phyloP scores from a whole-genome alignment of 2,113 vertebrate genomes.

The Tetraodon nigroviridis region DNA sequence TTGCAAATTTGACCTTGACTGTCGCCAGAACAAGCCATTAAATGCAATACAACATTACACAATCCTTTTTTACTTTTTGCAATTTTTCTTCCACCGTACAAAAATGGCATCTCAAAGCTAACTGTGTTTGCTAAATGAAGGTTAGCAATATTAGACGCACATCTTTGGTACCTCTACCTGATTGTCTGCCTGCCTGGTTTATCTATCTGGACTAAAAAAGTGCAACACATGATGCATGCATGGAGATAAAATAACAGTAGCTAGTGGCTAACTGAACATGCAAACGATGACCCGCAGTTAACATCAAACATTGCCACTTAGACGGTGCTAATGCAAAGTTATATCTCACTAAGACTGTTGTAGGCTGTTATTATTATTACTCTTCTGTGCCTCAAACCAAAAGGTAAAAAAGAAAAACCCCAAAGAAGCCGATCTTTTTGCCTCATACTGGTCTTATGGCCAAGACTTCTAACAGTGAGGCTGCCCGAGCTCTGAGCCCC shows the following conservation, averaged over 20 bases:
- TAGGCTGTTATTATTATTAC: constrained; percentile 1
- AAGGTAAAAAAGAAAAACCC: background rate
- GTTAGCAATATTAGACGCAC: constrained; percentile 37
- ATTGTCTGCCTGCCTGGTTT: too few species aligned
- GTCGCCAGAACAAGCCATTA: constrained; percentile 17
- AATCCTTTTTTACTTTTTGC: constrained; percentile 18
- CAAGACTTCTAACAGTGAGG: background rate
- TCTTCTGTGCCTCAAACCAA: background rate
- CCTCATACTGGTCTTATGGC: background rate
- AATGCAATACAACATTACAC: constrained; percentile 9
- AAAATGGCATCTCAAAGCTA: constrained; percentile 31
- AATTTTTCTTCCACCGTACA: background rate
- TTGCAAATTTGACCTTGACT: constrained; percentile 56
- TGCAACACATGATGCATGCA: constrained; percentile 28
- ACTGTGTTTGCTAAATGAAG: constrained; percentile 47
- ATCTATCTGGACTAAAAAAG: constrained; percentile 1
- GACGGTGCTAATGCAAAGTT: constrained; percentile 6
- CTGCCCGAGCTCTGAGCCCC: constrained; percentile 3
- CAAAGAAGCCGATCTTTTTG: background rate
- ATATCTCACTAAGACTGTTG: background rate
- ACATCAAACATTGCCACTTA: constrained; percentile 23
- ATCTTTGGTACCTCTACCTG: background rate
- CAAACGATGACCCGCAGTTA: constrained; percentile 43
- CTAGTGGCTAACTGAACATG: background rate
- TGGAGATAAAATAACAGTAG: constrained; percentile 6